phyloP scores from a whole-genome alignment of 2,113 vertebrate species.

The Boleophthalmus pectinirostris region DNA sequence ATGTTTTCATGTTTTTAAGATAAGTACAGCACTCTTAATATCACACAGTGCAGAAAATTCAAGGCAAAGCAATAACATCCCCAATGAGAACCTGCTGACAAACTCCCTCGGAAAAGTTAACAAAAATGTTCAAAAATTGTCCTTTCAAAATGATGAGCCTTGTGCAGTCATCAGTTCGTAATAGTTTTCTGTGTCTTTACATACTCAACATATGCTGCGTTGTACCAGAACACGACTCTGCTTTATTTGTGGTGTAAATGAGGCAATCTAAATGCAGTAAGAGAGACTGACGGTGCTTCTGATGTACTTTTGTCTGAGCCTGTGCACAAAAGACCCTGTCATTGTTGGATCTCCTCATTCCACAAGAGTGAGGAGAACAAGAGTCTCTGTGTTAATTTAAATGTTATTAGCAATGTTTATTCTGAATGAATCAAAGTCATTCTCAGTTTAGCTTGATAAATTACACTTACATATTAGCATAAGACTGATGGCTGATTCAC shows the following conservation, averaged over 20 bases:
- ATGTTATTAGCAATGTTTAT: too few relatives aligned
- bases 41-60: too few relatives aligned
- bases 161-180: constrained; percentile 14
- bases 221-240: constrained; percentile 25
- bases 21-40: too few relatives aligned
- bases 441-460: too few relatives aligned
- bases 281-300: constrained; percentile 41
- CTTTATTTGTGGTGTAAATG: constrained; percentile 64
- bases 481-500: neutral
- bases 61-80: too few relatives aligned
- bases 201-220: constrained; percentile 40
- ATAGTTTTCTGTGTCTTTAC: constrained; percentile 26
- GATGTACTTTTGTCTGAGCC: constrained; percentile 47
- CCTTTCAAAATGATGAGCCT: neutral
- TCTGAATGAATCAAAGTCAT: too few relatives aligned
- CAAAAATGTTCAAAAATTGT: neutral
- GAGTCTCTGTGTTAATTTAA: too few relatives aligned
- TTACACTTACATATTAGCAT: neutral
- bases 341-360: constrained; percentile 43
- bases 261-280: constrained; percentile 68
- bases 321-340: constrained; percentile 51
- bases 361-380: neutral
- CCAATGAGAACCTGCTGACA: too few relatives aligned
- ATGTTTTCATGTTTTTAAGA: too few relatives aligned
- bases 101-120: neutral